Base-by-base conservation (phyloP, 2,888 invertebrate genomes). In the Cephus rjabovi region DNA sequence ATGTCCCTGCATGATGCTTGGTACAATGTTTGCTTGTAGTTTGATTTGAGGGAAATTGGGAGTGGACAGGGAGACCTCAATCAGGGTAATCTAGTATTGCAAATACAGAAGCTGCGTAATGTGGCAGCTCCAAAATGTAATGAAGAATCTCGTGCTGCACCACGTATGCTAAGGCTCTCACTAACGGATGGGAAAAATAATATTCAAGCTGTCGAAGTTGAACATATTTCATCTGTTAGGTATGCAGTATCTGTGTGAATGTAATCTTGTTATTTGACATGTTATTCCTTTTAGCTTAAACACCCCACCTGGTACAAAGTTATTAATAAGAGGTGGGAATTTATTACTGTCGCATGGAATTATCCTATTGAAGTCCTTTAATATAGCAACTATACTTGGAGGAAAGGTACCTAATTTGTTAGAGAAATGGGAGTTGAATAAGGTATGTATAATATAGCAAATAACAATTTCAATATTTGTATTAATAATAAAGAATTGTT, bases 291-390 rank as follows among this genome's bases (percentile, higher is more conserved):
- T 70, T 87, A 94, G 95, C 90, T 93, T 96, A 78, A 96, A 97
- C 88, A 97, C 97, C 23, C 95, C 97, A n/a, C 98, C 98, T 0
- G 98, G 98, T 73, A 96, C 97, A 68, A 98, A 98, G 92, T 88
- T 98, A 73, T 83, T 93, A 84, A 85, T 96, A 75, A 93, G 92
- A 80, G 90, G 92, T 37, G 93, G 93, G 33, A 93, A 93, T 75
- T 89, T 96, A 31, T 93, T 93, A 75, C 93, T 95, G 69, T 95
- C 95, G 78, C 95, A 95, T 83, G 96, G 97, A 70, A 95, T 96
- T 83, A 91, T 98, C 71, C 93, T 97, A 87, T 91, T 98, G 77
- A 94, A 93, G 81, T 93, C 95, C 15, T 93, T 92, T 81, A 94
- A 95, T 79, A 93, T 96, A 73, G 93, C 94, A 81, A 85, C 86